Base-by-base conservation (phyloP, 64 coral and sea anemone genomes). In the Astreopora myriophthalma region DNA sequence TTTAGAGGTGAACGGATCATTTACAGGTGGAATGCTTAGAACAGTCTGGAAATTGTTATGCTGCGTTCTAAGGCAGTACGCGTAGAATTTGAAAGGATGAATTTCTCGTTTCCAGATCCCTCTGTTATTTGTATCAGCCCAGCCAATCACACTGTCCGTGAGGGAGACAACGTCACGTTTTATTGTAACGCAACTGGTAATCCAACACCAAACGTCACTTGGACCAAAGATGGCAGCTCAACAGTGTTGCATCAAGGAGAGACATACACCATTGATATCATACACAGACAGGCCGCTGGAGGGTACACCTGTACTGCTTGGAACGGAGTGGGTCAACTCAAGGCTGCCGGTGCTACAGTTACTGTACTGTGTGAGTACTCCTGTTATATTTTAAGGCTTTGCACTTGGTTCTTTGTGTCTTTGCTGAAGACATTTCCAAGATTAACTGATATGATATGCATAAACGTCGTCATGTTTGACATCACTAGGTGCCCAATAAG, bases 151-250 rank as follows among this genome's bases (percentile, higher is more conserved):
- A 79, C 62, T n/a, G 73, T 87, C 11, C 7, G 31, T 38, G 91
- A 93, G 31, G 84, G 73, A 27, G 40, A 65, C 12, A 79, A 75
- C 20, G 46, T 80, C 20, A 34, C 24, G 5, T 19, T 94, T 20
- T n/a, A 74, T 64, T 89, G 86, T 76, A 94, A 94, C 31, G 87
- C 93, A 5, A 90, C 78, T 76, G 93, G 93, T 26, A 94, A 79
- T 55, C 93, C 93, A 2, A 0, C 24, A n/a, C 93, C 93, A 26
- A 86, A 75, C 29, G 76, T 94, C 40, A 68, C 83, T 7, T 94
- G 87, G 93, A 73, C 31, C 19, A 87, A 87, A 44, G 26, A 69
- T 66, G 79, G 55, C 26, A 35, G 6, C 4, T 8, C 16, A 25
- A 26, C 31, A 11, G 8, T 64, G 19, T 5, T 94, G 27, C 5